These are phyloP conservation scores for Antennarius maculatus DNA, from an alignment of 2,797 vertebrate genomes.

Conservation along the genomic window DNA sequence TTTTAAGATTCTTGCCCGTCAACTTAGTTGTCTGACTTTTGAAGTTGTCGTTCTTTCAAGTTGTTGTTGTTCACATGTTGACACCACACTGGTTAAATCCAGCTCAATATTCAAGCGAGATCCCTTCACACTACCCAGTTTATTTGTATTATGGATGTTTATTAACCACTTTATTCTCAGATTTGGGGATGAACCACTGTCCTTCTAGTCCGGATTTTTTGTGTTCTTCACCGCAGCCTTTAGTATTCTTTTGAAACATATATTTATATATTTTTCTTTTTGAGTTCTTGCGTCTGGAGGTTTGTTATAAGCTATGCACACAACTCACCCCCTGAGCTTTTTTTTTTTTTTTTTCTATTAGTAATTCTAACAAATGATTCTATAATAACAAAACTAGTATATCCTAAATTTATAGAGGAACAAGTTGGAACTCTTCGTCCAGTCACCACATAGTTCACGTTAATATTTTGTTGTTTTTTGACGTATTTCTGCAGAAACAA, in stretches of 20 bases:
- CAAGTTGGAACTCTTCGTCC: conserved; percentile 31
- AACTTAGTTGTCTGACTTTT: not conserved
- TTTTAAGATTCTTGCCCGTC: conserved; percentile 12
- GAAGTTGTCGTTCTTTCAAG: not conserved
- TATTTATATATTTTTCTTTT: conserved; percentile 52
- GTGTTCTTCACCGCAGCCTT: conserved; percentile 50
- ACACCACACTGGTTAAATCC: conserved; percentile 13
- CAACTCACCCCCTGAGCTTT: conserved; percentile 53
- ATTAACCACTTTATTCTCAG: conserved; percentile 49
- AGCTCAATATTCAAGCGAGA: conserved; percentile 13
- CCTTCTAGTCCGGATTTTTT: conserved; percentile 37
- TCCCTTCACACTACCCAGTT: conserved; percentile 14
- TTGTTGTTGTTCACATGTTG: not conserved
- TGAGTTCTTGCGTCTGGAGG: conserved; percentile 39
- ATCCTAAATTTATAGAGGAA: conserved; percentile 48
- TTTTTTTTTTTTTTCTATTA: conserved; percentile 35
- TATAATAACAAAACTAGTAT: conserved; percentile 59
- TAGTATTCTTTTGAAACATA: conserved; percentile 39
- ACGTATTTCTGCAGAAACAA: conserved; percentile 48
- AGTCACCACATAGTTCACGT: conserved; percentile 19
- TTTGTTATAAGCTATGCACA: conserved; percentile 77
- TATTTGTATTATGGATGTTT: conserved; percentile 29
- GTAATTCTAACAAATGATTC: conserved; percentile 57
- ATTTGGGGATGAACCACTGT: conserved; percentile 68
- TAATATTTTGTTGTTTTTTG: conserved; percentile 9